Conservation (phyloP, 2,113 vertebrate genomes). For the Alexandromys fortis region DNA sequence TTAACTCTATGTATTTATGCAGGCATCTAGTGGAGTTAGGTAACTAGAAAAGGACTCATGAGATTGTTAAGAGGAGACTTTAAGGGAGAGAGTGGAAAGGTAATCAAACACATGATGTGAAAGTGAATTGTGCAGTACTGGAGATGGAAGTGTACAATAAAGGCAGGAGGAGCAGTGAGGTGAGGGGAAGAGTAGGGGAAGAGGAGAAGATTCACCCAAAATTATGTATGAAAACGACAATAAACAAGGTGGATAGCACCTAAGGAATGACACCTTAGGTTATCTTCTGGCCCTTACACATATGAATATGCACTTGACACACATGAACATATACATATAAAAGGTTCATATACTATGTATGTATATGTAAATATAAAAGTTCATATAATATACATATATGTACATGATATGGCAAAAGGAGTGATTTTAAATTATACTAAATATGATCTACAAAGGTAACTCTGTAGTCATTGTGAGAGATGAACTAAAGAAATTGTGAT, state of each 20-base stretch:
- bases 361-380: not conserved
- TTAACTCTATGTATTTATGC: not conserved
- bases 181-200: not conserved
- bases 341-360: not conserved
- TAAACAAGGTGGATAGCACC: not conserved
- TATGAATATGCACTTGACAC: not conserved
- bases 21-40: not conserved
- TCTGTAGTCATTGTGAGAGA: not conserved
- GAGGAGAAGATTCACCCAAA: not conserved
- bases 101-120: not conserved
- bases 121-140: not conserved
- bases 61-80: not conserved
- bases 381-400: not conserved
- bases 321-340: not conserved
- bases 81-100: not conserved
- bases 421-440: not conserved
- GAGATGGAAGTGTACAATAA: not conserved
- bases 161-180: not conserved
- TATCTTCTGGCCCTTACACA: not conserved
- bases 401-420: not conserved
- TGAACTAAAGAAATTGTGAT: not conserved
- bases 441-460: conserved; percentile 24
- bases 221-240: not conserved
- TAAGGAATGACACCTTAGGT: not conserved
- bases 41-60: not conserved